Percentiles rank a stretch among this genome's conserved stretches.
Evolutionary conservation across 2,113 vertebrate genomes (phyloP).

Genomic region (Onychostoma macrolepis): DNA sequence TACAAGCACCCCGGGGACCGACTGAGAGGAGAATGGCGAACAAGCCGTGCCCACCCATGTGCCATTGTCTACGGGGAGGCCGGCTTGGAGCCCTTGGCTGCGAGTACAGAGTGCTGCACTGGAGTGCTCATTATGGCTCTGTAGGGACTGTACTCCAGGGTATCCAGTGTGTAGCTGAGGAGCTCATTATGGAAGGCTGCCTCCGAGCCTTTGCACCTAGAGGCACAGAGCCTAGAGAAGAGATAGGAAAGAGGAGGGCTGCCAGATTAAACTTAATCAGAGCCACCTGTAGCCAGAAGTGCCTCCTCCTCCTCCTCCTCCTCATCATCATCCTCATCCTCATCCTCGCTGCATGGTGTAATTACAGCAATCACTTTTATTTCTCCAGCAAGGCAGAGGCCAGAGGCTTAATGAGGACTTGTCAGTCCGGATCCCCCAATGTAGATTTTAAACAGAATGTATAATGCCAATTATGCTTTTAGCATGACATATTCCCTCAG

Average conservation of each 20-base stretch:
- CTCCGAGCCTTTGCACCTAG: slow-evolving; percentile 59
- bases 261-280: slow-evolving; percentile 81
- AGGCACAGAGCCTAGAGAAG: slow-evolving; percentile 63
- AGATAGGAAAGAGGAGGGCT: slow-evolving; percentile 68
- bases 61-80: slow-evolving; percentile 68
- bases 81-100: slow-evolving; percentile 69
- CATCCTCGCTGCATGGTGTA: slow-evolving; percentile 67
- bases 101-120: slow-evolving; percentile 71
- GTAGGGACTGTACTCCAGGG: slow-evolving; percentile 77
- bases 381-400: slow-evolving; percentile 62
- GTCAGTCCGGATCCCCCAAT: slow-evolving; percentile 64
- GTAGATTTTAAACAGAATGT: slow-evolving; percentile 73
- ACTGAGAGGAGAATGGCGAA: slow-evolving; percentile 61
- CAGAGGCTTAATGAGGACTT: slow-evolving; percentile 73
- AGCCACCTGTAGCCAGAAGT: slow-evolving; percentile 76
- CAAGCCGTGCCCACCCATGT: slow-evolving; percentile 68
- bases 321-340: slow-evolving; percentile 35
- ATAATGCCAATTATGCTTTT: slow-evolving; percentile 76
- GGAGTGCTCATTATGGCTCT: slow-evolving; percentile 81
- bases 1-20: slow-evolving; percentile 47
- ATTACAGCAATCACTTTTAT: slow-evolving; percentile 73
- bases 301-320: slow-evolving; percentile 62
- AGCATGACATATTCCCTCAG: slow-evolving; percentile 49
- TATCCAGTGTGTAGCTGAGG: slow-evolving; percentile 70
- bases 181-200: slow-evolving; percentile 78